Percentiles rank a stretch among this genome's conserved stretches.
Conservation (phyloP, 2,113 vertebrate species). For the Megaceryle torquata region DNA sequence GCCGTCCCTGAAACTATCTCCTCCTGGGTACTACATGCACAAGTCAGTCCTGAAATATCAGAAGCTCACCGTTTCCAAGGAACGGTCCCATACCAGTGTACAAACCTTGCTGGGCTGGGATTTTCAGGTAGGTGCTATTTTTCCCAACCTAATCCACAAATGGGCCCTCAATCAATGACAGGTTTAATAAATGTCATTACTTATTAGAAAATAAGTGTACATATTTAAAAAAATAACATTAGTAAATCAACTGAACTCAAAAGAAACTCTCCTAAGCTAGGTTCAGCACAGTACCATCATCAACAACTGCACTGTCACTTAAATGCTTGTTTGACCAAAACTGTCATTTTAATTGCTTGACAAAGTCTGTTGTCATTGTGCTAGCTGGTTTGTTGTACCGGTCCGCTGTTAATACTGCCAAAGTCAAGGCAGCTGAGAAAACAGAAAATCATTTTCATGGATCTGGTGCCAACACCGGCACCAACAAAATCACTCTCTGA, state of each 20-base stretch:
- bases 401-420: accelerated
- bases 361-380: not conserved
- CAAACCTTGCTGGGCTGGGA: not conserved
- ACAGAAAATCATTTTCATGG: not conserved
- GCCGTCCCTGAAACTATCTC: not conserved
- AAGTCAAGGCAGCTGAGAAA: not conserved
- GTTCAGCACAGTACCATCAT: not conserved
- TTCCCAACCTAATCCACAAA: not conserved
- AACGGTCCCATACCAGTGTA: not conserved
- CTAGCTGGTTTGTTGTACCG: not conserved
- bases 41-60: not conserved
- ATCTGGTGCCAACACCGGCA: not conserved
- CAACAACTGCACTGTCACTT: not conserved
- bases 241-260: not conserved
- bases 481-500: not conserved
- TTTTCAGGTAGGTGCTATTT: not conserved
- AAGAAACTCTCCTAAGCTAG: not conserved
- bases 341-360: not conserved
- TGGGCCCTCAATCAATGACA: not conserved
- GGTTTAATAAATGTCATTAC: not conserved
- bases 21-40: not conserved
- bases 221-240: not conserved
- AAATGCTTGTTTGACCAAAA: not conserved
- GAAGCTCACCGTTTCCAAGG: not conserved
- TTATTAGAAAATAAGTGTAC: not conserved